Base-by-base conservation (phyloP, 30 jellyfish, hydroid and myxozoan species). In the Pseudorhiza aurosa region DNA sequence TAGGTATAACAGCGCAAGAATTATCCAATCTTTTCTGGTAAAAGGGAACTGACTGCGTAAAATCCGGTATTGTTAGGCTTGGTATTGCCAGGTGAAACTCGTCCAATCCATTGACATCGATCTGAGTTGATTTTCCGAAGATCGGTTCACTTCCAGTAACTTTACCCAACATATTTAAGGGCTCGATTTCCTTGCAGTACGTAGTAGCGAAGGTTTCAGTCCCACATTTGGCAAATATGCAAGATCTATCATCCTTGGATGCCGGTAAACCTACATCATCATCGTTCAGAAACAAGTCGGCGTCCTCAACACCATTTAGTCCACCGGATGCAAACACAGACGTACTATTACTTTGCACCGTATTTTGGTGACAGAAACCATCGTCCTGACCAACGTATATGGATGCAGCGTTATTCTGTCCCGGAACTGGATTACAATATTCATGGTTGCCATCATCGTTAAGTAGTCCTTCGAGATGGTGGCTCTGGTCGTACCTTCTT, bases 231-330 rank as follows among this genome's bases (percentile, higher is more conserved):
- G 58, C 50, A 33, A 30, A 33, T 1, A 33, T 36, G 36, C 37
- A 30, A 2, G 58, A 30, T 33, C 35, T 14, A 2, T 10, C 2
- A 47, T 24, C 67, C 22, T 31, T 56, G 35, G 63, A 12, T 22
- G 35, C 86, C 9, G 86, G 86, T 28, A 73, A 33, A 17, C 86
- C 86, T 19, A 73, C 64, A 22, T 73, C 86, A 57, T 73, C 86
- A 73, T 56, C 86, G 27, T 73, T 73, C 21, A 73, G 39, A 29
- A 24, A 73, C 43, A 51, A 18, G 27, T 73, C 86, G 22, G 86
- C 40, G 6, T 31, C 86, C 15, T 53, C 86, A 25, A 68, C 68
- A 14, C 17, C 44, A 27, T 43, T 30, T 6, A 68, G 35, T 8
- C 58, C 22, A 39, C 24, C 35, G 3, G 60, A 1, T 5, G 50